These are phyloP conservation scores for Chromobotia macracanthus DNA, from an alignment of 2,797 vertebrate species.

Conservation along the genomic window DNA sequence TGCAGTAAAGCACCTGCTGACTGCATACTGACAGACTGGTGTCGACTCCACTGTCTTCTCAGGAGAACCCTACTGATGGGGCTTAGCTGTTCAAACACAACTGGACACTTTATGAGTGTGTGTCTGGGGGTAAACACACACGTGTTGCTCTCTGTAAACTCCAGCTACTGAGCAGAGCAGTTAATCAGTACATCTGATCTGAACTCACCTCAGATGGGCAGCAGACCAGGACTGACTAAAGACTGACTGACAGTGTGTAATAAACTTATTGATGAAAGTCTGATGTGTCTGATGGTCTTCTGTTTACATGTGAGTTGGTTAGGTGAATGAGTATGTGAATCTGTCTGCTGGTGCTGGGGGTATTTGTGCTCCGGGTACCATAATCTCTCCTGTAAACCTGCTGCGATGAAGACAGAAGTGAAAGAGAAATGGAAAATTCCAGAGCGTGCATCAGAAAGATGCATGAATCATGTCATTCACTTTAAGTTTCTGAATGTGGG, in stretches of 20 bases:
- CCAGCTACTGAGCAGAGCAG: background rate
- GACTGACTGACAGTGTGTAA: background rate
- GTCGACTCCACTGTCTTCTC: conserved; percentile 44
- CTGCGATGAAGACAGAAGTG: conserved; percentile 73
- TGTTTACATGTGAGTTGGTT: background rate
- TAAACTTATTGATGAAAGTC: background rate
- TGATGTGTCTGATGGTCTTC: background rate
- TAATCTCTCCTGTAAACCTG: conserved; percentile 71
- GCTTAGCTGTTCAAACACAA: conserved; percentile 66
- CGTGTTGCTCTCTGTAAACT: conserved; percentile 21
- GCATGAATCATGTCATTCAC: background rate
- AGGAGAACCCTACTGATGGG: conserved; percentile 57
- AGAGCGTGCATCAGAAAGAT: conserved; percentile 16
- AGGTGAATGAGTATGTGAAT: conserved; percentile 62
- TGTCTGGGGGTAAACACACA: conserved; percentile 25
- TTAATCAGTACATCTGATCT: conserved; percentile 20
- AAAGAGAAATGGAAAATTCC: background rate
- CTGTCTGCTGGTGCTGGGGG: conserved; percentile 54
- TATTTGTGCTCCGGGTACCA: conserved; percentile 74
- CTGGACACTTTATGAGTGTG: conserved; percentile 39
- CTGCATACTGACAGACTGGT: conserved; percentile 48
- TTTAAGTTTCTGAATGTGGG: too few relatives aligned
- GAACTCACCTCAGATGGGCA: background rate
- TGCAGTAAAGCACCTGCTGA: conserved; percentile 31
- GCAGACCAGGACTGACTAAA: conserved; percentile 6